phyloP scores from a whole-genome alignment of 2,113 vertebrate genomes.

The Bambusicola thoracicus region DNA sequence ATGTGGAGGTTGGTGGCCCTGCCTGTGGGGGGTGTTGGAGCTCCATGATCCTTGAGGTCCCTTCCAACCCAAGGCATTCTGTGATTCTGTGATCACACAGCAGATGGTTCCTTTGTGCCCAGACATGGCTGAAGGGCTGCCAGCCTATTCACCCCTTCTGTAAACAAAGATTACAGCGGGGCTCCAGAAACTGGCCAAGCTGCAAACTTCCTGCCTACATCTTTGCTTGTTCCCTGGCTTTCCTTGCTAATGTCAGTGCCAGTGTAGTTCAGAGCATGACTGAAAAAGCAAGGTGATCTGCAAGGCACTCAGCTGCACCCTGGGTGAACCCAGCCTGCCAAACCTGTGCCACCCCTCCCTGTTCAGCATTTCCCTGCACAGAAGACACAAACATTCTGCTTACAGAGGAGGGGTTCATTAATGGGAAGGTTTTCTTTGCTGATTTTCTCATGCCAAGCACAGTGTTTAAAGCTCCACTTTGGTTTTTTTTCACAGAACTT shows the following conservation, averaged over 20 bases:
- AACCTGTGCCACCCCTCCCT: background rate
- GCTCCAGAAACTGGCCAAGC: slow-evolving; percentile 34
- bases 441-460: background rate
- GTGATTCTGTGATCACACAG: slow-evolving; percentile 1
- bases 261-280: slow-evolving; percentile 18
- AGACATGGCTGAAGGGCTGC: slow-evolving; percentile 36
- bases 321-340: background rate
- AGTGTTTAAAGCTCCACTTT: background rate
- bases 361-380: background rate
- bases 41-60: too few relatives aligned
- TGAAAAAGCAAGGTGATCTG: background rate
- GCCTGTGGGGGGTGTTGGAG: too few relatives aligned
- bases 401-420: background rate
- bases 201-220: background rate
- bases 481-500: background rate
- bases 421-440: background rate
- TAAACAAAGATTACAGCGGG: slow-evolving; percentile 57
- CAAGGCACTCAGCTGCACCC: background rate
- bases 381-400: background rate
- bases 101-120: slow-evolving; percentile 63
- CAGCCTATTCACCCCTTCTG: slow-evolving; percentile 66
- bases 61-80: too few relatives aligned
- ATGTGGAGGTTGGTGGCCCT: too few relatives aligned
- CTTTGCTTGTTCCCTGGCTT: slow-evolving; percentile 9
- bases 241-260: slow-evolving; percentile 8